phyloP scores from a whole-genome alignment of 2,113 vertebrate species.

The Erythrocebus patas region DNA sequence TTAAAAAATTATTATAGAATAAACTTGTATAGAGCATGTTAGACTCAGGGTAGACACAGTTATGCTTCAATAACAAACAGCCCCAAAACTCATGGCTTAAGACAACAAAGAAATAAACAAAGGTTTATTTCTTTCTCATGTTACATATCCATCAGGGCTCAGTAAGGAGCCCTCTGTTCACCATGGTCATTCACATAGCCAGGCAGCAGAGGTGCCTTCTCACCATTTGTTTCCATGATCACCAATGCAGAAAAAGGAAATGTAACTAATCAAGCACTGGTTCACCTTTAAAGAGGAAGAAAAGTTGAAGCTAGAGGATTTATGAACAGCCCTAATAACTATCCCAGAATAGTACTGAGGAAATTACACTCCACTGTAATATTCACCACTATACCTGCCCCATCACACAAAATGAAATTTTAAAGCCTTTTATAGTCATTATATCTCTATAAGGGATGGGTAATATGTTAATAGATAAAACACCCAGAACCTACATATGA shows the following conservation, averaged over 20 bases:
- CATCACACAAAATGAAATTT: background rate
- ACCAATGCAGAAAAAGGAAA: background rate
- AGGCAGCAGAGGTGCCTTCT: background rate
- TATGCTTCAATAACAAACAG: background rate
- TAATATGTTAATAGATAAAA: background rate
- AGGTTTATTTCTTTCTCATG: background rate
- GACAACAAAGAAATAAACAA: background rate
- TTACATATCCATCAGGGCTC: background rate
- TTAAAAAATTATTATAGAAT: background rate
- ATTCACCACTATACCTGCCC: background rate
- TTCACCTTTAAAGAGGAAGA: background rate
- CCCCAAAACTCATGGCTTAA: background rate
- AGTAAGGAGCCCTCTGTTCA: background rate
- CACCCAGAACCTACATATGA: background rate
- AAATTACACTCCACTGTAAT: background rate
- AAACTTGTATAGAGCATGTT: background rate
- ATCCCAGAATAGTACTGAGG: background rate
- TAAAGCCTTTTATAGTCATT: background rate
- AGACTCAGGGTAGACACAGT: background rate
- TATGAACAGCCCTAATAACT: background rate
- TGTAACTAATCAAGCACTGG: background rate
- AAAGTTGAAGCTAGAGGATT: background rate
- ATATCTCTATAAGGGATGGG: background rate
- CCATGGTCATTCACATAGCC: background rate
- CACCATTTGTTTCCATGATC: background rate